A percentile compares a stretch with the other conserved stretches of the same genome.
Conservation (phyloP, 2,113 vertebrate species). For the Orycteropus afer region DNA sequence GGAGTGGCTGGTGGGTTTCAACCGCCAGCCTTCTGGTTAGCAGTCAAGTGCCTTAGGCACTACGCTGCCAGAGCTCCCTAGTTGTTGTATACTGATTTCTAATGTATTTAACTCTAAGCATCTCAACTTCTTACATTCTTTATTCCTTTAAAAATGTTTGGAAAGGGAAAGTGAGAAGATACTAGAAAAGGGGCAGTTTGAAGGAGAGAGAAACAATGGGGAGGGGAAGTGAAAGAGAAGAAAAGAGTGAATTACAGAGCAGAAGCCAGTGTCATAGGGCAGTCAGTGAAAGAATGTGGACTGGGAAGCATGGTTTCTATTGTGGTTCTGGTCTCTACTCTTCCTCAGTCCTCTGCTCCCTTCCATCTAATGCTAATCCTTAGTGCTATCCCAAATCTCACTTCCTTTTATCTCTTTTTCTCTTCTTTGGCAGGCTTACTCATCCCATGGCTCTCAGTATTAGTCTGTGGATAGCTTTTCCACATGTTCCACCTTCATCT, state of each 20-base stretch:
- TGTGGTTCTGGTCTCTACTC: background rate
- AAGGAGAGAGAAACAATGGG: background rate
- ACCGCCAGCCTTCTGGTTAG: no score
- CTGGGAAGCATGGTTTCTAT: background rate
- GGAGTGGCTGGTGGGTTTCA: no score
- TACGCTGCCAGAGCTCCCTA: no score
- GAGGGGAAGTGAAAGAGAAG: background rate
- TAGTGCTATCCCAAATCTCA: no score
- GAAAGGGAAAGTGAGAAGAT: background rate
- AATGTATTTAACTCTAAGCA: background rate
- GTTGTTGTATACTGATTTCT: background rate
- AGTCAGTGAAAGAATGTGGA: background rate
- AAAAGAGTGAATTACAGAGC: fast-evolving
- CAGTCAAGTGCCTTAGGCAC: no score
- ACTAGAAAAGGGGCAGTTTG: background rate
- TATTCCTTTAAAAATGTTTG: background rate
- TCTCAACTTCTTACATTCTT: background rate
- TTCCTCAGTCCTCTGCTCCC: background rate
- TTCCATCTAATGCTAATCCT: background rate
- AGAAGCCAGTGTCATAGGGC: background rate
- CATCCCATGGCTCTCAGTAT: background rate
- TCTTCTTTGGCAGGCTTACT: background rate
- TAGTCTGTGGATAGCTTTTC: background rate
- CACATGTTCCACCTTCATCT: no score
- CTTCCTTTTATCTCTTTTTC: background rate